Conservation (phyloP, 2,888 invertebrate species). For the Oligia strigilis region DNA sequence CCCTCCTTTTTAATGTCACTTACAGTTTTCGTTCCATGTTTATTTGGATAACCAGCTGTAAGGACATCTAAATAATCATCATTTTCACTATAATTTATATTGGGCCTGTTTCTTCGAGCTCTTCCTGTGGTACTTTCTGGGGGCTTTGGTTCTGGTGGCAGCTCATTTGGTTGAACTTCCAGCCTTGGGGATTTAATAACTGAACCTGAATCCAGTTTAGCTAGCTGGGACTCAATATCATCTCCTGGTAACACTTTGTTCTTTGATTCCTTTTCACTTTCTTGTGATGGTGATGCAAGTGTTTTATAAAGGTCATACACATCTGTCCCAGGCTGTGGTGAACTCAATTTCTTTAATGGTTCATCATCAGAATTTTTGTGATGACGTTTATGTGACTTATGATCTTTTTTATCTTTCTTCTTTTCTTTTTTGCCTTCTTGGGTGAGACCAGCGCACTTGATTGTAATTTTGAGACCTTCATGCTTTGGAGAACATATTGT, state of each 20-base stretch:
- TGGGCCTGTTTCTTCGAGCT: constrained; percentile 86
- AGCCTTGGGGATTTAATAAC: constrained; percentile 77
- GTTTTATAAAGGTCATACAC: constrained; percentile 89
- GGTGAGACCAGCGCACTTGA: constrained; percentile 85
- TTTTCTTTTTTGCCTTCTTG: constrained; percentile 86
- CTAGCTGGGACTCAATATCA: constrained; percentile 84
- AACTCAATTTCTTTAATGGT: constrained; percentile 81
- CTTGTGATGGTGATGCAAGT: constrained; percentile 86
- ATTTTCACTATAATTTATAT: constrained; percentile 90
- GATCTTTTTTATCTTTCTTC: constrained; percentile 89
- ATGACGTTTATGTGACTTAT: constrained; percentile 88
- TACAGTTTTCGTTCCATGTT: constrained; percentile 82
- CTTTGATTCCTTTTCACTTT: constrained; percentile 76
- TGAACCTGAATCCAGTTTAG: constrained; percentile 80
- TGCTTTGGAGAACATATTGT: constrained; percentile 88
- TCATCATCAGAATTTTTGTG: constrained; percentile 86
- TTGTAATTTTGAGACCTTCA: constrained; percentile 89
- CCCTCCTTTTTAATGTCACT: constrained; percentile 85
- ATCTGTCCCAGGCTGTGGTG: constrained; percentile 89
- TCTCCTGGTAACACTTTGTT: constrained; percentile 75
- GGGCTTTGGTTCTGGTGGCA: constrained; percentile 85
- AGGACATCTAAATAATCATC: constrained; percentile 89
- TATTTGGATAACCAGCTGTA: constrained; percentile 82
- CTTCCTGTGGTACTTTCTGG: constrained; percentile 82
- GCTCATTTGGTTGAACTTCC: constrained; percentile 81